Base-by-base conservation (phyloP, 2,113 vertebrate species). In the Bambusicola thoracicus region DNA sequence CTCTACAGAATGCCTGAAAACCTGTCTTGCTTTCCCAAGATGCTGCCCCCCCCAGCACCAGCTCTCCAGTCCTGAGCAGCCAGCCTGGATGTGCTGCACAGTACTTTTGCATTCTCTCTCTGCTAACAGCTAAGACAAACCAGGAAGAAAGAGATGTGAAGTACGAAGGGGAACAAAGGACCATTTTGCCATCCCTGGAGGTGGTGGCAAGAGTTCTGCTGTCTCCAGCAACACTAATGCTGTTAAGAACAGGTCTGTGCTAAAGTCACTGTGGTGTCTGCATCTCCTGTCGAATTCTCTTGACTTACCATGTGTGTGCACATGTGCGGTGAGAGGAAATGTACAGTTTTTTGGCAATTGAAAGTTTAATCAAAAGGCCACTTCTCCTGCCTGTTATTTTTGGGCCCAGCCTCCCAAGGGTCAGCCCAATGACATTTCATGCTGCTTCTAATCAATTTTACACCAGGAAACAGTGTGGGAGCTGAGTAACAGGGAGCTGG, bases 391-490 rank as follows among this genome's bases (percentile, higher is more conserved):
- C 80, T 94, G 95, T 92, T 96, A 94, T 96, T 97, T 96, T 92
- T 94, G 96, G 94, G 80, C 80, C 66, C 44, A 86, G 74, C 88
- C 86, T 97, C 94, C 96, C 41, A 0, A 93, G 96, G 93, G 96
- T 95, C 93, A 95, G 51, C 89, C 68, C 90, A 84, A 92, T 95
- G 96, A 89, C 93, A 94, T 91, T 94, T 94, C 95, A 95, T 4
- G 93, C 94, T 97, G 95, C 84, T 97, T 95, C 94, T 95, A 95
- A 96, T 97, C 95, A 96, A 95, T 96, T 97, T 93, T 94, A 63
- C 90, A 90, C 95, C 72, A 76, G 88, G 85, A 93, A 94, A 81
- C 95, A 89, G 88, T 95, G 90, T 95, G 94, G 92, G 78, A 82
- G 75, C 96, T 67, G 95, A 67, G 94, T 92, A 89, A 81, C 70